These are phyloP conservation scores for Phylloscopus trochiloides DNA, from an alignment of 2,113 vertebrate species.

Conservation along the genomic window DNA sequence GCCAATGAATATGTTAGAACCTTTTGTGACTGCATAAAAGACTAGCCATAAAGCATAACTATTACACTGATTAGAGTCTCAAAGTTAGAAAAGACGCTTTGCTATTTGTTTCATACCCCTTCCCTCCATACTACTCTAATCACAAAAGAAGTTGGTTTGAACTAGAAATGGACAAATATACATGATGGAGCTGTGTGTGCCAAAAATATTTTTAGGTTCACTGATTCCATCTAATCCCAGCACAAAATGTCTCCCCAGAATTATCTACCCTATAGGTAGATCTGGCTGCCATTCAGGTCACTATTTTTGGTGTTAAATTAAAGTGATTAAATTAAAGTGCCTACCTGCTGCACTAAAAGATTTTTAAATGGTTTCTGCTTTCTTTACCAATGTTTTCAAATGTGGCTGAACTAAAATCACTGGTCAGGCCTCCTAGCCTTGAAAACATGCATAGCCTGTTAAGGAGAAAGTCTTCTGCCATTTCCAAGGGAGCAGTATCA, in stretches of 20 bases:
- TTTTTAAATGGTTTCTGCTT: background rate
- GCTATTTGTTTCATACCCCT: background rate
- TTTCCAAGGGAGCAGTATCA: background rate
- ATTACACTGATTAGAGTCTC: background rate
- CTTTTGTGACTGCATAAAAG: background rate
- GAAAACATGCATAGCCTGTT: background rate
- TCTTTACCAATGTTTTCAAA: background rate
- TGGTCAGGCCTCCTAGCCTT: background rate
- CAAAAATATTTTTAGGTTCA: background rate
- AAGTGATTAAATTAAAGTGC: slow-evolving; percentile 7
- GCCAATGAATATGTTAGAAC: background rate
- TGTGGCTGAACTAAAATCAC: background rate
- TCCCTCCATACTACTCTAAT: background rate
- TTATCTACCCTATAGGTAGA: background rate
- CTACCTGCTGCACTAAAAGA: background rate
- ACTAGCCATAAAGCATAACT: background rate
- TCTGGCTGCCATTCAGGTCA: slow-evolving; percentile 20
- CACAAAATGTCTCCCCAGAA: background rate
- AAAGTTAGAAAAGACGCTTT: background rate
- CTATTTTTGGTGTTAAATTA: slow-evolving; percentile 37
- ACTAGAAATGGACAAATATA: background rate
- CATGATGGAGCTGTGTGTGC: background rate
- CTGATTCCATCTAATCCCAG: background rate
- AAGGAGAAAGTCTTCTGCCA: background rate
- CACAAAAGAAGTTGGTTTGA: background rate